Evolutionary conservation across 2,888 invertebrate species (phyloP), one percentile per base, ranked within the genome.

Genomic region (Euclidia mi): DNA sequence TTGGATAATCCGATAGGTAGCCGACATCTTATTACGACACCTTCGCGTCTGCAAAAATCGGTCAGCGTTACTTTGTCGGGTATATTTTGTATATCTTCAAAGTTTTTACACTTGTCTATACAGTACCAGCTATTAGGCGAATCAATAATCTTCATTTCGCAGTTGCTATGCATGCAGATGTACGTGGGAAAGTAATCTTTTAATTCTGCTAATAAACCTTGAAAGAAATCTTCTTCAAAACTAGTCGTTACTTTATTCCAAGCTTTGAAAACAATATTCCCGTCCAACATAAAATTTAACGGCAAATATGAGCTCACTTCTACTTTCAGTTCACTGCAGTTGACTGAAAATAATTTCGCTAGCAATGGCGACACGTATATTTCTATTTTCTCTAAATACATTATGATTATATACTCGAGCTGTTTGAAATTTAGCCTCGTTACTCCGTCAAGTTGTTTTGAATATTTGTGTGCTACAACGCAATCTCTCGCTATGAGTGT

Each of bases 261-360:
- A 40, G 84, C 82, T 56, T 76, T 82, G 46, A 85, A 85, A 15
- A 84, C 52, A 3, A 84, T 82, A 46, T 85, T 83, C 0, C 84
- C 80, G 40, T 81, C 79, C 3, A 85, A 37, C 71, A 79, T 75
- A 15, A 85, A 82, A 43, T 75, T 73, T 20, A 60, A 41, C 1
- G 85, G 83, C 14, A 85, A 57, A 28, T 28, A 48, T 9, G 60
- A 43, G 32, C 56, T 58, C 0, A 83, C 58, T 53, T 77, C 66
- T 0, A 85, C 61, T 38, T 67, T 55, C 7, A 84, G 62, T 55
- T 81, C 76, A 29, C 70, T 69, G 40, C 82, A 82, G 29, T 55
- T 67, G 1, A 62, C 53, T 18, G 44, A 50, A 34, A 84, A 85
- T 31, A 79, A 45, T 6, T 50, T 46, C 6, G 61, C 52, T 31